Evolutionary conservation across 2,113 vertebrate species (phyloP).

Genomic region (Chiloscyllium plagiosum): DNA sequence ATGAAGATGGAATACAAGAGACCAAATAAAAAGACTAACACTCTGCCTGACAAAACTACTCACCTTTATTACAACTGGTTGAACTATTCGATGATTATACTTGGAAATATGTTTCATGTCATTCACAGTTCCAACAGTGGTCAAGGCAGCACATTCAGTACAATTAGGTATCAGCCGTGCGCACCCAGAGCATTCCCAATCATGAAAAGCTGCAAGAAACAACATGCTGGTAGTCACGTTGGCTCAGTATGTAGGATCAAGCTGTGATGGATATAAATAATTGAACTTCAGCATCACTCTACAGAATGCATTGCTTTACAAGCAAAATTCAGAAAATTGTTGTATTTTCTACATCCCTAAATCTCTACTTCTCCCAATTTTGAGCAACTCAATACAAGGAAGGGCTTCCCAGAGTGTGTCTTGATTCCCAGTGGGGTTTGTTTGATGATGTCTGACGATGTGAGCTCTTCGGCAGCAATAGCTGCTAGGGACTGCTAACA

Average conservation of each 20-base stretch:
- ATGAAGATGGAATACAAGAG: background rate
- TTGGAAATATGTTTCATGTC: slow-evolving; percentile 47
- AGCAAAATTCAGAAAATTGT: background rate
- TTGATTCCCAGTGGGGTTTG: no score
- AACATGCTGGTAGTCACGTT: background rate
- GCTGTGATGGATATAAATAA: slow-evolving; percentile 40
- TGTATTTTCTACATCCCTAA: background rate
- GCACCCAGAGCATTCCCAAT: slow-evolving; percentile 54
- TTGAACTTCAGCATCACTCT: slow-evolving; percentile 40
- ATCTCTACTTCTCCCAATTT: background rate
- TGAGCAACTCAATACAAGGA: background rate
- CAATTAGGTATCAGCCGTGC: slow-evolving; percentile 52
- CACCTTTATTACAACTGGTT: slow-evolving; percentile 64
- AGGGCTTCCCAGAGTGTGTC: background rate
- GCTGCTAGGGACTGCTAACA: no score
- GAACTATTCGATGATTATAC: slow-evolving; percentile 49
- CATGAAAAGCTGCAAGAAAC: slow-evolving; percentile 51
- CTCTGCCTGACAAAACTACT: background rate
- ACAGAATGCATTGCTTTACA: background rate
- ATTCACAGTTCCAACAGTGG: slow-evolving; percentile 48
- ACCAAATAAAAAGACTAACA: background rate
- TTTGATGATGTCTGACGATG: no score
- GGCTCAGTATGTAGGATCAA: slow-evolving; percentile 34
- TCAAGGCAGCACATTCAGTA: slow-evolving; percentile 53
- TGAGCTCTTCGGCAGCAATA: no score